Base-by-base conservation (phyloP, 2,797 vertebrate species). In the Poeciliopsis infans region DNA sequence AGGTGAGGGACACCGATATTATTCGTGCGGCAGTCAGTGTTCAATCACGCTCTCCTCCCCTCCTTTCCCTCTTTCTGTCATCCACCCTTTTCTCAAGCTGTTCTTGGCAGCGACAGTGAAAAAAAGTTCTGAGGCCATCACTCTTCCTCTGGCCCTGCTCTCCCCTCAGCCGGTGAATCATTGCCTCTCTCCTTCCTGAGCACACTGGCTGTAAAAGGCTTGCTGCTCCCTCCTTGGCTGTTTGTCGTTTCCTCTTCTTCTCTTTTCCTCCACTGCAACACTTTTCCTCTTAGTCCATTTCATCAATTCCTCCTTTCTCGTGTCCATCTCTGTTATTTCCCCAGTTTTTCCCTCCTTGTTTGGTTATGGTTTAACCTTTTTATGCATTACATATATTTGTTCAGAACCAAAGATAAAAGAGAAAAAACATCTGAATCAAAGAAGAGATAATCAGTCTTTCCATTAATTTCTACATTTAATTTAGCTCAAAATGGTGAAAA, bases 1-100 rank as follows among this genome's bases (percentile, higher is more conserved):
- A 87, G 91, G 86, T 93, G 93, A 93, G 87, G 75, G 92, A 92
- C 91, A 88, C 87, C 43, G 75, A 92, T 93, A 87, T 90, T 92
- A 92, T 93, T 93, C 83, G 90, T 87, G 87, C 72, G 57, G 87
- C 86, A 85, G 89, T 88, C 83, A 64, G 75, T 55, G 49, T 86
- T 93, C 88, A 87, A 91, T 91, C 90, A 90, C 20, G 43, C 85
- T 84, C 75, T 83, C 75, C 84, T 88, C 83, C 84, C 79, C 77
- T 59, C 78, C 77, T 75, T 81, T 76, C 74, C 69, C 73, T 85
- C 82, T 75, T 83, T 82, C 89, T 73, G 80, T 92, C 91, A 88
- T 76, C 72, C 64, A 12, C 87, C 85, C 89, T 81, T 85, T 91
- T 86, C 88, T 88, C 86, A 76, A 41, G 82, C 91, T 89, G 87